Base-by-base conservation (phyloP, 2,888 invertebrate species). In the Conops quadrifasciatus region DNA sequence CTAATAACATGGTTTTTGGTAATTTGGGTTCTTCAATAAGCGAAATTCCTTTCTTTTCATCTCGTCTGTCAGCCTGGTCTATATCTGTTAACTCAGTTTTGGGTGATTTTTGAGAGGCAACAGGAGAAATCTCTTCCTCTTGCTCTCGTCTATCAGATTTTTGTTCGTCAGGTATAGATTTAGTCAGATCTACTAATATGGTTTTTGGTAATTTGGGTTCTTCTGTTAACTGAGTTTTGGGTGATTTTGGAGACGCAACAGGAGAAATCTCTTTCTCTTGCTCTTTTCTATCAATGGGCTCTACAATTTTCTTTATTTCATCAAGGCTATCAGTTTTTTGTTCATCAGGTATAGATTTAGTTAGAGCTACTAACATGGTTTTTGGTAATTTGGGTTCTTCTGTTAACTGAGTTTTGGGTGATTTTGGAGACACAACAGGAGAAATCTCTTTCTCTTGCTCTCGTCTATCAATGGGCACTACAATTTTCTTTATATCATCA, bases 21-120 rank as follows among this genome's bases (percentile, higher is more conserved):
- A 72, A 71, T 73, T 73, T 71, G 68, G 67, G 67, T 45, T 36
- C 47, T 9, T 71, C 67, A 36, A 67, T 71, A 72, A 69, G 71
- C 64, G 69, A 21, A 21, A 21, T 53, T 19, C n/a, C 53, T 53
- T 53, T 53, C n/a, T n/a, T n/a, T 21, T 53, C 9, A 9, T 36
- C 36, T 36, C 4, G 4, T 36, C 36, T 36, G 36, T 36, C 36
- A 9, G 36, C 36, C 36, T 36, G 4, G 4, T 36, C 36, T 36
- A 36, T 36, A 36, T 36, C 36, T 36, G 5, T 9, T 36, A 36
- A 36, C 9, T 36, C 36, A 36, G 36, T 4, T 36, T 36, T 9
- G 9, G 4, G 36, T 36, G 36, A 36, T 9, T 36, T 36, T 36
- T 4, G 49, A 49, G 49, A 19, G 3, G 19, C 2, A 19, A 19